A percentile compares a stretch with the other conserved stretches of the same genome.
phyloP scores from a whole-genome alignment of 2,888 invertebrate species.

The Brachycybe producta region DNA sequence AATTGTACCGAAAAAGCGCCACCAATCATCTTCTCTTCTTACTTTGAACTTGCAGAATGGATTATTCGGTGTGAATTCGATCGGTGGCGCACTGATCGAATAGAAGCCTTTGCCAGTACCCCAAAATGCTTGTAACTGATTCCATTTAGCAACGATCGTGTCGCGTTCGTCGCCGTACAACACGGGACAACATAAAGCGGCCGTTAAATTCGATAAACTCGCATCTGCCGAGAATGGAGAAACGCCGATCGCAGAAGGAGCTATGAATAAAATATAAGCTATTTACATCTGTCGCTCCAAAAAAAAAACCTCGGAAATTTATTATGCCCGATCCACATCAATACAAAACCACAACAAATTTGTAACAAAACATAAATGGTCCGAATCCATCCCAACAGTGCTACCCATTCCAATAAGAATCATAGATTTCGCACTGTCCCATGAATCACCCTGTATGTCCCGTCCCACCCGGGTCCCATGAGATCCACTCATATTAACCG shows the following conservation, averaged over 20 bases:
- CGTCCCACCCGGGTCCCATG: too few species aligned
- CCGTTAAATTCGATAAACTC: slow-evolving; percentile 21
- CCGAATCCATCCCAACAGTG: background rate
- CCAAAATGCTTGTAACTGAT: slow-evolving; percentile 81
- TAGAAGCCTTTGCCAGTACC: slow-evolving; percentile 69
- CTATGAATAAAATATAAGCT: too few species aligned
- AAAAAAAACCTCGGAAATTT: background rate
- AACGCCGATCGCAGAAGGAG: background rate
- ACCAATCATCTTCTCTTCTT: too few species aligned
- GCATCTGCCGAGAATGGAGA: slow-evolving; percentile 1
- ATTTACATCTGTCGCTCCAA: too few species aligned
- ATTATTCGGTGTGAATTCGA: slow-evolving; percentile 76
- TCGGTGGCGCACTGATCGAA: slow-evolving; percentile 57
- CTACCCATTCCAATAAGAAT: too few species aligned
- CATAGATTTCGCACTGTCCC: too few species aligned
- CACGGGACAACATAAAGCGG: slow-evolving; percentile 36
- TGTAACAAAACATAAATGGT: background rate
- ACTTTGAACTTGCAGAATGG: slow-evolving; percentile 81
- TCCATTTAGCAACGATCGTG: slow-evolving; percentile 83
- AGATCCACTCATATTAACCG: too few species aligned
- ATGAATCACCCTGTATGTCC: too few species aligned
- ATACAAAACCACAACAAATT: background rate
- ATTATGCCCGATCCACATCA: background rate
- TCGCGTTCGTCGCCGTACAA: slow-evolving; percentile 92
- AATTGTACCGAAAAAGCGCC: background rate